Evolutionary conservation across 2,888 invertebrate genomes (phyloP).

Genomic region (Carterocephalus palaemon): DNA sequence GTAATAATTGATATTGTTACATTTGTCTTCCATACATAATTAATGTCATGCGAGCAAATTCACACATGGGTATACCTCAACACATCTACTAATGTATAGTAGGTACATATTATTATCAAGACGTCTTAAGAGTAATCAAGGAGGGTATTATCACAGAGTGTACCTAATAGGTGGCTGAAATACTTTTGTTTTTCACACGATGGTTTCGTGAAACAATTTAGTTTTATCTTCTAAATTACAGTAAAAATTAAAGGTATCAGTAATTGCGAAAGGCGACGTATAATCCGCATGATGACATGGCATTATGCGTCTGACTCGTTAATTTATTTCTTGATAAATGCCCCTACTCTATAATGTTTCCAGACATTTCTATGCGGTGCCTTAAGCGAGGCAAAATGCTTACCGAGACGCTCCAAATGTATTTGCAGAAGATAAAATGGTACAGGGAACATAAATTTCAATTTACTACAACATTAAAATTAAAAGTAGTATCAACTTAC

Average conservation of each 20-base stretch:
- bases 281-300: conserved; percentile 15
- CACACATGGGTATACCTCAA: conserved; percentile 3
- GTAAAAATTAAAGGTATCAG: conserved; percentile 46
- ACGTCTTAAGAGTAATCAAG: too few relatives aligned
- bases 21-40: conserved; percentile 19
- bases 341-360: conserved; percentile 16
- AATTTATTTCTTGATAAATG: conserved; percentile 22
- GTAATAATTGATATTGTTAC: conserved; percentile 22
- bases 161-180: conserved; percentile 30
- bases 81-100: too few relatives aligned
- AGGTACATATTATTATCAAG: neutral
- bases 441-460: conserved; percentile 1
- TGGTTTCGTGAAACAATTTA: conserved; percentile 73
- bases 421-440: neutral
- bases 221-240: conserved; percentile 72
- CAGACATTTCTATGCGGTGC: conserved; percentile 13
- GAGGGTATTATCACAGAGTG: neutral
- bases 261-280: conserved; percentile 7
- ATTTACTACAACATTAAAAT: conserved; percentile 4
- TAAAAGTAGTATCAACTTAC: neutral
- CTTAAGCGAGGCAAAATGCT: conserved; percentile 12
- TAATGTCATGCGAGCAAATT: conserved; percentile 11
- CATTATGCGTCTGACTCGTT: conserved; percentile 19
- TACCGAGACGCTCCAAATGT: conserved; percentile 18
- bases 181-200: conserved; percentile 68